Percentiles rank a stretch among this genome's conserved stretches.
phyloP scores from a whole-genome alignment of 2,113 vertebrate genomes.

The Theropithecus gelada region DNA sequence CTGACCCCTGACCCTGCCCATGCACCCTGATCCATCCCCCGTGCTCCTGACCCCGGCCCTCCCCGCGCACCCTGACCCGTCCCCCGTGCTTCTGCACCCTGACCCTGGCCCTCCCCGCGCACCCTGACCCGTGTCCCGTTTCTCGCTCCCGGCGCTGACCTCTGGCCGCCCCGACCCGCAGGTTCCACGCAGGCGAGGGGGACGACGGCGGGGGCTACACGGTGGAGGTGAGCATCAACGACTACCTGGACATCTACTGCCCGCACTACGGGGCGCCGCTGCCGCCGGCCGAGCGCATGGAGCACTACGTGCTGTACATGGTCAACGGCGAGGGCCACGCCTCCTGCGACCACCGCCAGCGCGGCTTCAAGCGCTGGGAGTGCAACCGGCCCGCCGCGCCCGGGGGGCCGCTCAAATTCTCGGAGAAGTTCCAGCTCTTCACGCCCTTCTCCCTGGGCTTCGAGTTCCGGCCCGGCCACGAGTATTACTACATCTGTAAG shows the following conservation, averaged over 20 bases:
- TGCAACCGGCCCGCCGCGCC: constrained; percentile 94
- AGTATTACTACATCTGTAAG: constrained; percentile 98
- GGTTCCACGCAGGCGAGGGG: constrained; percentile 85
- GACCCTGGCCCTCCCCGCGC: no score
- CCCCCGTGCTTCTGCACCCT: no score
- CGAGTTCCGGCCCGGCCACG: constrained; percentile 95
- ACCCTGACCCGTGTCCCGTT: no score
- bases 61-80: background rate
- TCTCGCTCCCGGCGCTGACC: background rate
- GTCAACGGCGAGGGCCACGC: constrained; percentile 94
- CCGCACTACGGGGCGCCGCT: constrained; percentile 92
- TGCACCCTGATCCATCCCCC: no score
- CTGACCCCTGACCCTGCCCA: no score
- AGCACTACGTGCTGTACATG: constrained; percentile 96
- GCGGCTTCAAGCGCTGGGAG: constrained; percentile 98
- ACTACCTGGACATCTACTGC: constrained; percentile 98
- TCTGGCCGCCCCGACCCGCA: constrained; percentile 52
- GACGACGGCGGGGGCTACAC: constrained; percentile 90
- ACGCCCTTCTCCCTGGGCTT: constrained; percentile 98
- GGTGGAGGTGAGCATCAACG: constrained; percentile 97
- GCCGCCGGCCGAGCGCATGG: constrained; percentile 87
- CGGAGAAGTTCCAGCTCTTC: constrained; percentile 98
- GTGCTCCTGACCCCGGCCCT: no score
- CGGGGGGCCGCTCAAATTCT: constrained; percentile 94
- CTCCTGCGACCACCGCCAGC: constrained; percentile 92